A percentile compares a stretch with the other conserved stretches of the same genome.
Conservation (phyloP, 2,797 vertebrate species). For the Buphagus erythrorhynchus region DNA sequence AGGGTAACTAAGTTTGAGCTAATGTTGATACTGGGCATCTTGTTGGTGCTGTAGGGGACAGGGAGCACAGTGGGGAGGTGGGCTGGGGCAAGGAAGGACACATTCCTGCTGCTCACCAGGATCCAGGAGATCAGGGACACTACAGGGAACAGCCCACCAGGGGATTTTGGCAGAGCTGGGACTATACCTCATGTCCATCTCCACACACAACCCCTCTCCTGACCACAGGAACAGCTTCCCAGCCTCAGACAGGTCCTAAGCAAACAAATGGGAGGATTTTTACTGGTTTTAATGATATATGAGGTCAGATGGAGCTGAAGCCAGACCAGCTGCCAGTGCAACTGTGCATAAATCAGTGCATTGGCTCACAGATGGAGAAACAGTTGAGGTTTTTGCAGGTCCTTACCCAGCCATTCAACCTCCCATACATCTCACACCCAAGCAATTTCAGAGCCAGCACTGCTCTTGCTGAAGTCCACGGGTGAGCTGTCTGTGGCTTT, state of each 20-base stretch:
- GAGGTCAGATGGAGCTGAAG: background rate
- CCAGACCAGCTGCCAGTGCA: conserved; percentile 21
- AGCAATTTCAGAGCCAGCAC: background rate
- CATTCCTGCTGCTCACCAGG: background rate
- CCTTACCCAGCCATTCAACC: background rate
- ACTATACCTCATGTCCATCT: background rate
- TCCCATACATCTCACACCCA: background rate
- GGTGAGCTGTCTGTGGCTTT: background rate
- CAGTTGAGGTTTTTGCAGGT: background rate
- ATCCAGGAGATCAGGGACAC: background rate
- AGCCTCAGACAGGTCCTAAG: conserved; percentile 9
- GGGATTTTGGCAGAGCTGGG: background rate
- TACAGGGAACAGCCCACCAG: background rate
- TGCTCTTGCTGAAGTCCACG: background rate
- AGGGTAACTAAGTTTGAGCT: background rate
- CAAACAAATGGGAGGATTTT: conserved; percentile 34
- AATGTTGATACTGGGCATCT: background rate
- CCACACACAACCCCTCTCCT: background rate
- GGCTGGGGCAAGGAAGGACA: background rate
- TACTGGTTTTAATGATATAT: conserved; percentile 5
- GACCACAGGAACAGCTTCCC: background rate
- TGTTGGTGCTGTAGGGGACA: background rate
- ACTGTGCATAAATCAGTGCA: conserved; percentile 19
- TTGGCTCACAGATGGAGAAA: background rate
- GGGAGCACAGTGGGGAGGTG: background rate